Evolutionary conservation across 2,797 vertebrate species (phyloP).

Genomic region (Sandelia bainsii): DNA sequence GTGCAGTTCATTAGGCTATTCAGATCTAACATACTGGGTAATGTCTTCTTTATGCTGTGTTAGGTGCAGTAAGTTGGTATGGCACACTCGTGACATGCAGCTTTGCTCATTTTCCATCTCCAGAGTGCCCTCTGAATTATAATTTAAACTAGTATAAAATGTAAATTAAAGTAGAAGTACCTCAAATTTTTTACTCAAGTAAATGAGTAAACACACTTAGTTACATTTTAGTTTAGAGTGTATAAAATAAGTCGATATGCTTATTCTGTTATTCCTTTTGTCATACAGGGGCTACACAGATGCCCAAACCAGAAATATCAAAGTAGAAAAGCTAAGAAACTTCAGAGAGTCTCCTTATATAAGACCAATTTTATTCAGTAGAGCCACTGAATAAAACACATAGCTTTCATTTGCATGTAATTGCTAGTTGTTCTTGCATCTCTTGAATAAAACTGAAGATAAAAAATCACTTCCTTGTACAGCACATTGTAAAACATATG

Average conservation of each 20-base stretch:
- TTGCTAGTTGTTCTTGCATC: background rate
- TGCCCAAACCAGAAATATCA: background rate
- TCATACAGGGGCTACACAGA: background rate
- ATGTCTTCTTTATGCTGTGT: too few species aligned
- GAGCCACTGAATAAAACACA: background rate
- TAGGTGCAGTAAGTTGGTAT: too few species aligned
- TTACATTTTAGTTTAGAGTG: background rate
- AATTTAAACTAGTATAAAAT: too few species aligned
- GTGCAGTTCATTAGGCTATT: too few species aligned
- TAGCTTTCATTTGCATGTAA: constrained; percentile 4
- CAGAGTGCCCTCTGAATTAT: too few species aligned
- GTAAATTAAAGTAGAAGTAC: too few species aligned
- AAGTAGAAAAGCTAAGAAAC: background rate
- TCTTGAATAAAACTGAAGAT: constrained; percentile 19
- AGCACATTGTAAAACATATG: constrained; percentile 10
- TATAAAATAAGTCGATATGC: too few species aligned
- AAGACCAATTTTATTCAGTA: background rate
- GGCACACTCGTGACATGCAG: too few species aligned
- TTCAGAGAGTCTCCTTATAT: background rate
- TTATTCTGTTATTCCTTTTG: background rate
- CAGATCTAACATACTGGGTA: too few species aligned
- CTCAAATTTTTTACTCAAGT: too few species aligned
- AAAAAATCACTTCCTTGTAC: constrained; percentile 10
- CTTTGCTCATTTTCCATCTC: too few species aligned
- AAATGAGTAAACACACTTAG: too few species aligned